Evolutionary conservation across 2,797 vertebrate species (phyloP).

Genomic region (Sebastes nivosus): DNA sequence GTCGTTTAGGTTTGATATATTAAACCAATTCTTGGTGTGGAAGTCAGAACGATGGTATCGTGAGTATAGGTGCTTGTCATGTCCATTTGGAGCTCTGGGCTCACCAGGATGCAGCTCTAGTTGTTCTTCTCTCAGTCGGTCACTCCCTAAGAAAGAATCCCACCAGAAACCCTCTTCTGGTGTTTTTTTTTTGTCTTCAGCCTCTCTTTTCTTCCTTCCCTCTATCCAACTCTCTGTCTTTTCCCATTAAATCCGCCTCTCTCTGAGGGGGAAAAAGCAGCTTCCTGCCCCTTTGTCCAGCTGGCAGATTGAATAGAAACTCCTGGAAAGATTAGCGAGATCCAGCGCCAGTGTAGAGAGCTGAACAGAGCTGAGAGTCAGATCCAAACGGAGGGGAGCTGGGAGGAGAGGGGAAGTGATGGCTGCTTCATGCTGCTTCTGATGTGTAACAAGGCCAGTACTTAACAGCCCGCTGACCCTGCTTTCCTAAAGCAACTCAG

Average conservation of each 20-base stretch:
- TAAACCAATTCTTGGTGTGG: background rate
- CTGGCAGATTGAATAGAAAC: slow-evolving; percentile 71
- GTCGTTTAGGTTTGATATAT: background rate
- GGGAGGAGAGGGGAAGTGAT: slow-evolving; percentile 38
- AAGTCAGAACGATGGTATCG: background rate
- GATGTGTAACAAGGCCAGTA: slow-evolving; percentile 26
- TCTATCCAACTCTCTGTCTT: slow-evolving; percentile 18
- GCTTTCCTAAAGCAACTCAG: slow-evolving; percentile 14
- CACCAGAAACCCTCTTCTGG: slow-evolving; percentile 19
- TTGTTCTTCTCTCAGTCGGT: background rate
- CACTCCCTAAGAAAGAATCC: slow-evolving; percentile 25
- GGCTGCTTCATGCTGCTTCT: slow-evolving; percentile 47
- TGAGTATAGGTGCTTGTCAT: background rate
- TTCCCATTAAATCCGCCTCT: slow-evolving; percentile 25
- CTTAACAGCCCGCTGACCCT: slow-evolving; percentile 12
- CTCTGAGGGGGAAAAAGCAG: slow-evolving; percentile 55
- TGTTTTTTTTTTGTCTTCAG: slow-evolving; percentile 6
- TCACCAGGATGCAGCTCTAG: slow-evolving; percentile 6
- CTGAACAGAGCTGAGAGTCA: slow-evolving; percentile 41
- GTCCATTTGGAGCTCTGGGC: background rate
- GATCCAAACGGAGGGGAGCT: slow-evolving; percentile 15
- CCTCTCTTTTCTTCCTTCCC: background rate
- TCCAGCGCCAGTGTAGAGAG: slow-evolving; percentile 42
- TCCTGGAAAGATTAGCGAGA: slow-evolving; percentile 66
- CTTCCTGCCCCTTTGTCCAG: slow-evolving; percentile 77